phyloP scores from a whole-genome alignment of 1,140 invertebrate species.

The Monomorium pharaonis region DNA sequence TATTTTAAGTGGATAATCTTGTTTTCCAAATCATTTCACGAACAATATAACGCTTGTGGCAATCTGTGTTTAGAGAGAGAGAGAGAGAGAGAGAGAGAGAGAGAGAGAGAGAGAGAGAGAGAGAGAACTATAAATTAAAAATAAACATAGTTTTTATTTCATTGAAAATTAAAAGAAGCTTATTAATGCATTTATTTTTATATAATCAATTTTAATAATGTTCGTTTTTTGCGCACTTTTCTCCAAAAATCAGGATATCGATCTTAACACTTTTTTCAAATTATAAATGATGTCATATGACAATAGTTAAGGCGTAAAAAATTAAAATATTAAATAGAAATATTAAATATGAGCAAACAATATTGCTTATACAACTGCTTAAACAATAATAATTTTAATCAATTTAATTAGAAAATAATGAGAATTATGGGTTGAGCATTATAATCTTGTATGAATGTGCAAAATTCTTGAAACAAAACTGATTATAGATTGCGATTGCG shows the following conservation, averaged over 20 bases:
- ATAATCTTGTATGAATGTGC: background rate
- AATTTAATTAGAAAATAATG: background rate
- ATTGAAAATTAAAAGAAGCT: no score
- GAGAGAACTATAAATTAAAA: background rate
- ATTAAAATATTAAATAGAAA: background rate
- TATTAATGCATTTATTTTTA: background rate
- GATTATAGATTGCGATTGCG: background rate
- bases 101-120: background rate
- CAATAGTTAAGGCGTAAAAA: background rate
- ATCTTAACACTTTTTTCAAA: background rate
- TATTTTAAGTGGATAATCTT: background rate
- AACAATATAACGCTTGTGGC: background rate
- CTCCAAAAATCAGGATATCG: no score
- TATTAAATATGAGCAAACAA: background rate
- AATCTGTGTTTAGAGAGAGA: background rate
- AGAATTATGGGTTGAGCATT: background rate
- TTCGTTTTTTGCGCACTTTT: background rate
- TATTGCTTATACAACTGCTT: background rate
- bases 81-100: background rate
- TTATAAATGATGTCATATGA: background rate
- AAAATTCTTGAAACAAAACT: background rate
- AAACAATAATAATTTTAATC: background rate
- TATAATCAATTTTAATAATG: background rate
- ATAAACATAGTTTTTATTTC: no score
- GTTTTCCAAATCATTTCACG: slow-evolving; percentile 29